Percentiles rank a stretch among this genome's conserved stretches.
Evolutionary conservation across 1,140 invertebrate species (phyloP).

Genomic region (Sinella curviseta): DNA sequence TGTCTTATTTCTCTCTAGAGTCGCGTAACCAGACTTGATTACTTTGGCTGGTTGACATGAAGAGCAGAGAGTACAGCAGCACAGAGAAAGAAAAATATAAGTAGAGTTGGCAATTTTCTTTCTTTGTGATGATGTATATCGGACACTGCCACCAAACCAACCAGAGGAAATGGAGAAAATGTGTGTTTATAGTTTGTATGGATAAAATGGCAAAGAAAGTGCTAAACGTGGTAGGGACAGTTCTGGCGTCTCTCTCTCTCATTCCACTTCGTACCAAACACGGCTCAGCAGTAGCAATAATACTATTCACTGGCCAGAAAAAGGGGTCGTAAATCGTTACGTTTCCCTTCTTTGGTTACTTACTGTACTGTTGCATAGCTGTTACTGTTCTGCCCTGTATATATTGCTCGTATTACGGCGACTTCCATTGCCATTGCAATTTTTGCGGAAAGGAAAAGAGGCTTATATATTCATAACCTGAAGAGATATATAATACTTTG

Average conservation of each 20-base stretch:
- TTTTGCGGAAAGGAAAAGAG: no score
- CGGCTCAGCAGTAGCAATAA: neutral
- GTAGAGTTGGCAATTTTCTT: neutral
- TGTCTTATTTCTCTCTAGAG: neutral
- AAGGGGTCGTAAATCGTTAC: constrained; percentile 3
- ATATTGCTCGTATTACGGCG: no score
- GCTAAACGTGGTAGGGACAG: neutral
- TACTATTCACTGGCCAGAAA: constrained; percentile 8
- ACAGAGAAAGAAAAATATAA: neutral
- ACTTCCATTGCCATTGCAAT: no score
- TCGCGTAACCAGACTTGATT: constrained; percentile 3
- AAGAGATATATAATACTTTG: no score
- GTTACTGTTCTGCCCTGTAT: no score
- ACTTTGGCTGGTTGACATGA: no score
- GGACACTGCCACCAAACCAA: neutral
- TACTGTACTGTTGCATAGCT: no score
- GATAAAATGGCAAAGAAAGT: neutral
- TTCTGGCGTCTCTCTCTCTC: no score
- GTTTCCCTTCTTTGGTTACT: neutral
- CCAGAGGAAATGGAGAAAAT: neutral
- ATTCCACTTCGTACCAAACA: no score
- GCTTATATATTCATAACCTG: no score
- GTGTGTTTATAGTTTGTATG: neutral
- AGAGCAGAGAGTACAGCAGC: no score
- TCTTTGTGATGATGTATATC: neutral